Percentiles rank a stretch among this genome's conserved stretches.
Conservation (phyloP, 2,113 vertebrate genomes). For the Pachypanchax playfairii region DNA sequence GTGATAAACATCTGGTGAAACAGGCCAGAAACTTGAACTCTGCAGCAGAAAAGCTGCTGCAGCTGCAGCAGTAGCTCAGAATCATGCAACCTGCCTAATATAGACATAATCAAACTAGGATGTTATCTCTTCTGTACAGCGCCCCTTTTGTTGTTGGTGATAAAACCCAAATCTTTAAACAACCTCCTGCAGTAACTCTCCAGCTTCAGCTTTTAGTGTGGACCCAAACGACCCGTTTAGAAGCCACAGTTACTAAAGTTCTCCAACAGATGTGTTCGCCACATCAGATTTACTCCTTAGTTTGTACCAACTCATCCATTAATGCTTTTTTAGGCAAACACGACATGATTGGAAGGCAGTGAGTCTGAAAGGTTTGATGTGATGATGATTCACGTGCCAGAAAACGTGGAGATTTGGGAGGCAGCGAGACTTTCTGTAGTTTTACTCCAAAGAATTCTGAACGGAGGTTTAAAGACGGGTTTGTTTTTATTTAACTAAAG, state of each 20-base stretch:
- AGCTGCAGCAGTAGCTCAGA: constrained; percentile 81
- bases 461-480: constrained; percentile 10
- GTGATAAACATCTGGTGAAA: constrained; percentile 98
- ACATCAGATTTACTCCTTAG: constrained; percentile 32
- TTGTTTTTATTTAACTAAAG: constrained; percentile 24
- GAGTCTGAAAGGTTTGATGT: constrained; percentile 6
- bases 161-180: constrained; percentile 41
- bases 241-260: constrained; percentile 37
- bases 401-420: too few species aligned
- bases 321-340: constrained; percentile 16
- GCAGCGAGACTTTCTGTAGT: too few species aligned
- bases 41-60: constrained; percentile 91
- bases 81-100: constrained; percentile 48
- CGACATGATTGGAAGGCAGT: not conserved
- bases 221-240: constrained; percentile 50
- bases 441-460: too few species aligned
- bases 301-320: constrained; percentile 25
- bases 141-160: constrained; percentile 69
- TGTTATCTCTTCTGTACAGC: constrained; percentile 63
- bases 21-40: constrained; percentile 96
- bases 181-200: constrained; percentile 44
- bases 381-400: constrained; percentile 15
- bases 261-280: constrained; percentile 30
- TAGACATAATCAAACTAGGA: constrained; percentile 69
- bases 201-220: constrained; percentile 70